Percentiles rank a stretch among this genome's conserved stretches.
Conservation (phyloP, 2,113 vertebrate species). For the Telmatochromis brichardi region DNA sequence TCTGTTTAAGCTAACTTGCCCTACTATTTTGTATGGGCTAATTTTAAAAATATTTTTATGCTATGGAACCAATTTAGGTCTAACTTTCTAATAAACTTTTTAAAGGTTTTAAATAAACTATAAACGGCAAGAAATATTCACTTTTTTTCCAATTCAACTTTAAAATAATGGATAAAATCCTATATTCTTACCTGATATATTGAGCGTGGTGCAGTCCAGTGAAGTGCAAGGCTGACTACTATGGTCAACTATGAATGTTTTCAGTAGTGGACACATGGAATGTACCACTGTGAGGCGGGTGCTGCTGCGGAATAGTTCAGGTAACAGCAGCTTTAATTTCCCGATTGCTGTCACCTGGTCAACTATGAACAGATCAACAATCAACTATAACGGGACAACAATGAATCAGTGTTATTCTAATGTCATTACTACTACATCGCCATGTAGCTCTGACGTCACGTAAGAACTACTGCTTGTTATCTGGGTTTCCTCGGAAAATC, state of each 20-base stretch:
- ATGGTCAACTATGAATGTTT: not conserved
- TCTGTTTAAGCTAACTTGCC: not conserved
- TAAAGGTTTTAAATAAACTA: not conserved
- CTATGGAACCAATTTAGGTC: not conserved
- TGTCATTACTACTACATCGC: not conserved
- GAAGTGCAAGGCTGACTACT: not conserved
- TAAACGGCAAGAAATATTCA: not conserved
- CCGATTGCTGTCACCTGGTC: not conserved
- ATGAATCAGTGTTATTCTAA: not conserved
- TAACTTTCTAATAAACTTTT: not conserved
- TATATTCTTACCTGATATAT: not conserved
- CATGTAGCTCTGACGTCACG: not conserved
- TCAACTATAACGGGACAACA: not conserved
- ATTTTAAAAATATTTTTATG: not conserved
- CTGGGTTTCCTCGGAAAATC: not conserved
- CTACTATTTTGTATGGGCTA: not conserved
- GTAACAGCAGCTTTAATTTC: not conserved
- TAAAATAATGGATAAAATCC: not conserved
- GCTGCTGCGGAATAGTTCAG: not conserved
- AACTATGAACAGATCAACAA: not conserved
- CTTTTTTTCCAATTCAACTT: not conserved
- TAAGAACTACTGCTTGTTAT: not conserved
- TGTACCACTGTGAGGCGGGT: not conserved
- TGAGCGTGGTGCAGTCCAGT: not conserved
- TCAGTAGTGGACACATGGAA: fast-evolving